Percentiles rank a stretch among this genome's conserved stretches.
Evolutionary conservation across 2,888 invertebrate genomes (phyloP).

Genomic region (Synergus laeviventris): DNA sequence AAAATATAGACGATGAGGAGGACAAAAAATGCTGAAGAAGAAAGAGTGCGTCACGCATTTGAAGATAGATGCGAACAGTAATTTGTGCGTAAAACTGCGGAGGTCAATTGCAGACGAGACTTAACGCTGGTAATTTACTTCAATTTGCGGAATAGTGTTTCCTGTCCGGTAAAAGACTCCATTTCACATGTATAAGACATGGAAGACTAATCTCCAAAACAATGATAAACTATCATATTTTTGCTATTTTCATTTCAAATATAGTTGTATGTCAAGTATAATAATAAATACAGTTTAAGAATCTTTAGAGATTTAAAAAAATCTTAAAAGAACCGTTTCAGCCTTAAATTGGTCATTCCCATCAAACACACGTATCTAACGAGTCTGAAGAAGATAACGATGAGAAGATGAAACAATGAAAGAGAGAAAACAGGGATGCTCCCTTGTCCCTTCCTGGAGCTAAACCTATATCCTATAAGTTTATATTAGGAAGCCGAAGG

Average conservation of each 20-base stretch:
- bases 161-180: constrained; percentile 17
- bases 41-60: constrained; percentile 34
- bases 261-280: background rate
- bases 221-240: background rate
- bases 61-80: constrained; percentile 41
- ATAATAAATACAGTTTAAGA: background rate
- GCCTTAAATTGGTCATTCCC: background rate
- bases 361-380: constrained; percentile 25
- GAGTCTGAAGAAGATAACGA: constrained; percentile 25
- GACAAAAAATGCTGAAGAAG: constrained; percentile 18
- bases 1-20: background rate
- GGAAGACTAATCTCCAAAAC: background rate
- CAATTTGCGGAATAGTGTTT: constrained; percentile 50
- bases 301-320: background rate
- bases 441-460: constrained; percentile 14
- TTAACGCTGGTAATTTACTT: constrained; percentile 50
- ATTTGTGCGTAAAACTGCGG: constrained; percentile 19
- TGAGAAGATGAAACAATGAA: constrained; percentile 33
- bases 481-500: constrained; percentile 21
- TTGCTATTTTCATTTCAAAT: background rate
- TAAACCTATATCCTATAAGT: constrained; percentile 21
- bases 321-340: background rate
- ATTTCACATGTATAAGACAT: background rate
- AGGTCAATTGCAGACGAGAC: constrained; percentile 35
- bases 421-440: constrained; percentile 21